These are phyloP conservation scores for Sphenodon punctatus DNA, from an alignment of 2,797 vertebrate genomes.

Conservation along the genomic window DNA sequence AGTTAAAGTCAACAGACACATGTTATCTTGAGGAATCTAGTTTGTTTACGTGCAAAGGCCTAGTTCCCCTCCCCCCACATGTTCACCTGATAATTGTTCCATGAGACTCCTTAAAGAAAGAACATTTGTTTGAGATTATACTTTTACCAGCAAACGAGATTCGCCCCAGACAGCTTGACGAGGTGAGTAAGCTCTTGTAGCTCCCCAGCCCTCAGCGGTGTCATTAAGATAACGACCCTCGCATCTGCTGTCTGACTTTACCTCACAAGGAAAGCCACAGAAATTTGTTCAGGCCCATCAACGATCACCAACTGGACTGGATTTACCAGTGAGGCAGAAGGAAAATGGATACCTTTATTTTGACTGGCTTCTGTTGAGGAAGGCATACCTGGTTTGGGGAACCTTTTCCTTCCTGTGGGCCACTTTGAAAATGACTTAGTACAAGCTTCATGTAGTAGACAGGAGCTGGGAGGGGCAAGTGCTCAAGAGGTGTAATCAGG, in stretches of 20 bases:
- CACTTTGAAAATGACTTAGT: too few species aligned
- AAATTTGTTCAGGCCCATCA: not conserved
- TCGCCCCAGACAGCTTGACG: slow-evolving; percentile 34
- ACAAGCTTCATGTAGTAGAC: too few species aligned
- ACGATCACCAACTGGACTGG: too few species aligned
- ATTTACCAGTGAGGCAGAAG: too few species aligned
- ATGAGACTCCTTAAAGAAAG: slow-evolving; percentile 42
- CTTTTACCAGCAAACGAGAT: slow-evolving; percentile 31
- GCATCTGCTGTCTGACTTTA: not conserved
- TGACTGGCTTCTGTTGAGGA: too few species aligned
- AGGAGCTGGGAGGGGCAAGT: too few species aligned
- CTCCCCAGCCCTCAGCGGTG: not conserved
- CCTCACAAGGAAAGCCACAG: not conserved
- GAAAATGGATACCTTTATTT: too few species aligned
- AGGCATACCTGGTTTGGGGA: too few species aligned
- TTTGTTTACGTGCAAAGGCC: slow-evolving; percentile 54
- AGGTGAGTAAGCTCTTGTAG: not conserved
- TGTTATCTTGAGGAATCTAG: slow-evolving; percentile 39
- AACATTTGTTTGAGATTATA: slow-evolving; percentile 54
- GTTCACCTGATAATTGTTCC: slow-evolving; percentile 32
- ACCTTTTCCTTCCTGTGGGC: too few species aligned
- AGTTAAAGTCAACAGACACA: slow-evolving; percentile 26
- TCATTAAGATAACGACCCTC: slow-evolving; percentile 4
- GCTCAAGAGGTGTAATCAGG: too few species aligned
- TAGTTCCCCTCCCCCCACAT: not conserved